Base-by-base conservation (phyloP, 2,113 vertebrate species). In the Ptilorrhoa leucosticta region DNA sequence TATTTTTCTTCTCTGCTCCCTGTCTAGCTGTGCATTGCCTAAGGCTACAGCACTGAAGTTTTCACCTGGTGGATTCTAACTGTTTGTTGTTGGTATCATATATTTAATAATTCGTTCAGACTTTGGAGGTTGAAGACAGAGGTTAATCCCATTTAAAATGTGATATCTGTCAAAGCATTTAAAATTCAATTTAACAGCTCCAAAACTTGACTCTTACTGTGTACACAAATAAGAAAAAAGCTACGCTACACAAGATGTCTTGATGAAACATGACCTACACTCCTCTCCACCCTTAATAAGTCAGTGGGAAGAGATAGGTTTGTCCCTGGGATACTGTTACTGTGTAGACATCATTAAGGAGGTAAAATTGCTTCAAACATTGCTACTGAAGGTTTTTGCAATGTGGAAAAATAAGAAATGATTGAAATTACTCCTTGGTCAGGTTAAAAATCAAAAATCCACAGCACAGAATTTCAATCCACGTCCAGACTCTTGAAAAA, bases 111-210 rank as follows among this genome's bases (percentile, higher is more conserved):
- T 93, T 94, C 87, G 23, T 80, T 94, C 81, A 94, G 86, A 88
- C 60, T 72, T 87, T 85, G 48, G 44, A 96, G 79, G 64, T 72
- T 88, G 90, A 94, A 88, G 91, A 90, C 86, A 96, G 94, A 97
- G 95, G 93, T 97, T 98, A 97, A 98, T 97, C 92, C 82, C 53
- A 77, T 91, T 96, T 96, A 91, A 93, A 96, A 91, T 48, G 48
- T 86, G 96, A 87, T 81, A 94, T 89, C 93, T 96, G 79, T 93
- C 90, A 95, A 96, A 95, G 83, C 95, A 95, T 96, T 92, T 96
- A 95, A 83, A 90, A 93, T 79, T 84, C 85, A 92, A 51, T 96
- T 97, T 96, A 97, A 93, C 85, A 95, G 90, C 81, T 97, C 90
- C 71, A 91, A 45, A 90, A 80, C 22, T 37, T 94, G 90, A 92